These are phyloP conservation scores for Psylliodes chrysocephalus DNA, from an alignment of 2,888 invertebrate species.

Conservation along the genomic window DNA sequence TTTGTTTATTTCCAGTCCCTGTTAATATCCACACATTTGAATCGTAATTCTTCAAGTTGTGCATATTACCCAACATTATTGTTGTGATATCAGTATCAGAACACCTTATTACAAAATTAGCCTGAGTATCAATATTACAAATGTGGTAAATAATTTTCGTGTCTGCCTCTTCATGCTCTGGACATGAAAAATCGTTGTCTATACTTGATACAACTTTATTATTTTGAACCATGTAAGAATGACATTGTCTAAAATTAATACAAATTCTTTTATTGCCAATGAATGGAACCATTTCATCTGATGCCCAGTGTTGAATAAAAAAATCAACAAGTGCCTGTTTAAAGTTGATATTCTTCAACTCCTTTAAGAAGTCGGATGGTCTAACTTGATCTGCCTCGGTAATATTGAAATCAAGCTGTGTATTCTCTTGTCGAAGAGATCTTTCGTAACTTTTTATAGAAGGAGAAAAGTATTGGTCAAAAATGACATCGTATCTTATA, in stretches of 20 bases:
- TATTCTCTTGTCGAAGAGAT: conserved; percentile 39
- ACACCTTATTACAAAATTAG: conserved; percentile 38
- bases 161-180: conserved; percentile 39
- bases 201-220: conserved; percentile 35
- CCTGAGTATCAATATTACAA: conserved; percentile 41
- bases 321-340: conserved; percentile 50
- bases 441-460: conserved; percentile 46
- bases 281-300: conserved; percentile 50
- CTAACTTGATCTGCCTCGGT: conserved; percentile 49
- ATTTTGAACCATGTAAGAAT: conserved; percentile 51
- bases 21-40: conserved; percentile 41
- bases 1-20: conserved; percentile 45
- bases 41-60: conserved; percentile 40
- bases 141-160: conserved; percentile 37
- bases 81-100: conserved; percentile 38
- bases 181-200: conserved; percentile 39
- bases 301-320: conserved; percentile 47
- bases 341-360: conserved; percentile 44
- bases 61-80: conserved; percentile 47
- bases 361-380: conserved; percentile 42
- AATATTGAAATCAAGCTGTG: conserved; percentile 46
- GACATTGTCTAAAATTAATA: conserved; percentile 41
- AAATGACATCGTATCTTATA: conserved; percentile 42
- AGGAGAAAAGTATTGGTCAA: conserved; percentile 44
- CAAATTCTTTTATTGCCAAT: conserved; percentile 45